Evolutionary conservation across 2,888 invertebrate genomes (phyloP).

Genomic region (Odontocerum albicorne): DNA sequence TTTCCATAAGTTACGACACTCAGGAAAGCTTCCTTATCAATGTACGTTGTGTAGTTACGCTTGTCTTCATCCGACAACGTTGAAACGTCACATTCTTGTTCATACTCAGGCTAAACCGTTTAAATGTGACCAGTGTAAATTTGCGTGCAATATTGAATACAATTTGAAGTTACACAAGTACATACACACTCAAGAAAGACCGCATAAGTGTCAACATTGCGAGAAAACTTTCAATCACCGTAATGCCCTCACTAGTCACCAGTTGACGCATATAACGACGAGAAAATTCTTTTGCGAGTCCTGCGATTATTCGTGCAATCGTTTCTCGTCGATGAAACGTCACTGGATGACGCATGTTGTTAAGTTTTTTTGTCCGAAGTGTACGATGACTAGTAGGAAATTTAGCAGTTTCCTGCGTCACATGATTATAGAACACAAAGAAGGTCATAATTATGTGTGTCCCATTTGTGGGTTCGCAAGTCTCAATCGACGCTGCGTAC

Average conservation of each 20-base stretch:
- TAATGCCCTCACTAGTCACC: background rate
- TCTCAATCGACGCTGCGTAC: background rate
- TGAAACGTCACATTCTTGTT: conserved; percentile 1
- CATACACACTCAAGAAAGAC: conserved; percentile 1
- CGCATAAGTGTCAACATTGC: background rate
- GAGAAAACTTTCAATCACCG: background rate
- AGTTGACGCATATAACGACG: background rate
- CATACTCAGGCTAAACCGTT: conserved; percentile 7
- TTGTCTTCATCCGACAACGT: conserved; percentile 1
- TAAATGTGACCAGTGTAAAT: conserved; percentile 2
- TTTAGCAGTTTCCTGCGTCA: background rate
- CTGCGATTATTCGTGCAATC: background rate
- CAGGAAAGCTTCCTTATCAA: background rate
- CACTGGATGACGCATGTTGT: background rate
- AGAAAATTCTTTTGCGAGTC: background rate
- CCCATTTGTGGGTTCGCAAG: conserved; percentile 2
- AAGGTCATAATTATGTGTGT: background rate
- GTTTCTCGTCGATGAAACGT: background rate
- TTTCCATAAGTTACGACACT: background rate
- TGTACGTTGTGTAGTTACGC: background rate
- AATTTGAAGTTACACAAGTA: conserved; percentile 2
- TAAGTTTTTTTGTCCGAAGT: background rate
- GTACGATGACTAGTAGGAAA: background rate
- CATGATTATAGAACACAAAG: background rate
- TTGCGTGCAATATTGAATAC: background rate